Evolutionary conservation across 2,113 vertebrate species (phyloP), one percentile per base, ranked within the genome.

Genomic region (Spilogale gracilis): DNA sequence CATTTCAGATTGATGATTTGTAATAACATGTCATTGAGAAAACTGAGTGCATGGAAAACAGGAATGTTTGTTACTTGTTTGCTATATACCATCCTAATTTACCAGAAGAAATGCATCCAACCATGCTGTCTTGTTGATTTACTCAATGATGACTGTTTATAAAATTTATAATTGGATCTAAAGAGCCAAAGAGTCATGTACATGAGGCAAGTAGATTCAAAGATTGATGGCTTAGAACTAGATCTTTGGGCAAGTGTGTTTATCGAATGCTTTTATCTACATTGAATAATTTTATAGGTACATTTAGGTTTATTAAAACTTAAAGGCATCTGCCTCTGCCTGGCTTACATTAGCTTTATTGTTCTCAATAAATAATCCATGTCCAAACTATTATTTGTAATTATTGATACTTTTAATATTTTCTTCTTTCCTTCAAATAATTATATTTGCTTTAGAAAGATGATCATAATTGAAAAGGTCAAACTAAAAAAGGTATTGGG

Each of bases 1-100:
- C 25, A 5, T 84, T 95, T 95, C 52, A 89, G 11, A 89, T 16
- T 60, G 60, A 93, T 84, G 27, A 88, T 74, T 96, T 43, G 27
- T 89, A 71, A 67, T 27, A 89, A 60, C 9, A 27, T 76, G 20
- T 32, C 10, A 25, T 8, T 91, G 23, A 71, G 71, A 73, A 78
- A 54, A 10, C 2, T 58, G 8, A 78, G 2, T 14, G 13, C n/a
- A 48, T 67, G 13, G 38, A 90, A 95, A 91, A 80, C 9, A 78
- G 48, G 11, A 93, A 60, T 71, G 23, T 32, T 81, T 90, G 16
- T 30, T 83, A 48, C 13, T 65, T 76, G 81, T 94, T 81, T 94
- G 6, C 32, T 95, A 1, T 54, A 6, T 71, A 20, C 48, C 69
- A 84, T 92, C 1, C 3, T 74, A 69, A 18, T 52, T 92, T 86